Percentiles rank a stretch among this genome's conserved stretches.
These are phyloP conservation scores for Hydrolagus colliei DNA, from an alignment of 2,797 vertebrate genomes.

Conservation along the genomic window DNA sequence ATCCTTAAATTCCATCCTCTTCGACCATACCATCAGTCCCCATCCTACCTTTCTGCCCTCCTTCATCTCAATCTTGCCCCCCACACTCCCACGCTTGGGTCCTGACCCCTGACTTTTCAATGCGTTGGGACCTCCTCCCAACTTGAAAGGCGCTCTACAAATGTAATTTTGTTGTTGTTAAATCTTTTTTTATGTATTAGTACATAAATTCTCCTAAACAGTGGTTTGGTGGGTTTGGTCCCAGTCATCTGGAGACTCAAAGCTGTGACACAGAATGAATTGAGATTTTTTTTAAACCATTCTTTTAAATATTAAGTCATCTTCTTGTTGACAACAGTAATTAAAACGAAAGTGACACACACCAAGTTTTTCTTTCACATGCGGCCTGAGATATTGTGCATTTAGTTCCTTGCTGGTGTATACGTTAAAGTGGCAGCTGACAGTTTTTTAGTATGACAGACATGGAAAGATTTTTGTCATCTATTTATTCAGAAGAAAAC, in stretches of 20 bases:
- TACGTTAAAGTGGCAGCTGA: neutral
- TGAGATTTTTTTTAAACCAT: neutral
- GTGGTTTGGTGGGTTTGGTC: neutral
- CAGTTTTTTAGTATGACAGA: neutral
- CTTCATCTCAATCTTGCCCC: too few relatives aligned
- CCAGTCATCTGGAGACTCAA: neutral
- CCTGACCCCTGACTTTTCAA: too few relatives aligned
- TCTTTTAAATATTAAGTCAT: neutral
- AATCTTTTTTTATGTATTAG: neutral
- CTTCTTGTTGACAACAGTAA: neutral
- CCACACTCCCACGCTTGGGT: too few relatives aligned
- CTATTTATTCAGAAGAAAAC: neutral
- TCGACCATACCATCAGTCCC: too few relatives aligned
- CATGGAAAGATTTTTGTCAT: neutral
- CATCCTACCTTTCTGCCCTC: too few relatives aligned
- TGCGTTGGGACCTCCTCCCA: too few relatives aligned
- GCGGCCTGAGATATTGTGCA: neutral
- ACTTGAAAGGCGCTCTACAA: too few relatives aligned
- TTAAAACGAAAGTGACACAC: conserved; percentile 1
- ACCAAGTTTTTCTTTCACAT: neutral
- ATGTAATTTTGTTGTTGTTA: too few relatives aligned
- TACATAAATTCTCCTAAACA: neutral
- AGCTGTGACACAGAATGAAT: neutral
- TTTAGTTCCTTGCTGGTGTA: neutral
- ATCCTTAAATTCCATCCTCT: neutral